A percentile compares a stretch with the other conserved stretches of the same genome.
Evolutionary conservation across 2,888 invertebrate genomes (phyloP).

Genomic region (Campopleginae sp.): DNA sequence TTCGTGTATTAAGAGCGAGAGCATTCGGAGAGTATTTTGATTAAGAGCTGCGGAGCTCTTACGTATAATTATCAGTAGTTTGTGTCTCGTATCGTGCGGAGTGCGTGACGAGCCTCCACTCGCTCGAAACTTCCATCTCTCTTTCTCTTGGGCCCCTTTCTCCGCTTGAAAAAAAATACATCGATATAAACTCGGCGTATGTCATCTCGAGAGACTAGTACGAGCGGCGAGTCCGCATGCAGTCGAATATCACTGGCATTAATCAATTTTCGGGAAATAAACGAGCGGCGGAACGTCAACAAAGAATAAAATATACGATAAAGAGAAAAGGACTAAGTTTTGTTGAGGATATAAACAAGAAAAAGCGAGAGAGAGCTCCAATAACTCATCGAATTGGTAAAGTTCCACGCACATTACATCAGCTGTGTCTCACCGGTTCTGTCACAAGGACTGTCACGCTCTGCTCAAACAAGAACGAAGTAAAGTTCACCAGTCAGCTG

Average conservation of each 20-base stretch:
- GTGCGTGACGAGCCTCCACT: conserved; percentile 27
- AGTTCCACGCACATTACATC: conserved; percentile 17
- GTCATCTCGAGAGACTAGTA: conserved; percentile 48
- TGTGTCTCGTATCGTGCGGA: not conserved
- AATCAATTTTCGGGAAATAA: not conserved
- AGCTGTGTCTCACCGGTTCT: conserved; percentile 30
- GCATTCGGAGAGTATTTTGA: not conserved
- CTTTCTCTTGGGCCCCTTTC: conserved; percentile 16
- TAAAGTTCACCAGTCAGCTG: conserved; percentile 30
- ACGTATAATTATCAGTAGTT: not conserved
- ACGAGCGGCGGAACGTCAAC: not conserved
- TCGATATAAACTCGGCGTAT: conserved; percentile 32
- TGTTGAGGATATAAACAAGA: not conserved
- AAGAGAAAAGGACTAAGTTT: not conserved
- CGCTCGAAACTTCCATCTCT: conserved; percentile 1
- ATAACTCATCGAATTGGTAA: not conserved
- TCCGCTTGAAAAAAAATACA: conserved; percentile 17
- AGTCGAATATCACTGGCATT: conserved; percentile 1
- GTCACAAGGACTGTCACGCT: conserved; percentile 7
- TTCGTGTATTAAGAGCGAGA: not conserved
- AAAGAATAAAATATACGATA: not conserved
- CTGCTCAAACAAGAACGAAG: not conserved
- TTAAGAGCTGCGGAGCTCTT: not conserved
- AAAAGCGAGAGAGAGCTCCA: not conserved
- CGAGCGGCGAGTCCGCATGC: conserved; percentile 36